Base-by-base conservation (phyloP, 1,140 invertebrate species). In the Lycorma delicatula region DNA sequence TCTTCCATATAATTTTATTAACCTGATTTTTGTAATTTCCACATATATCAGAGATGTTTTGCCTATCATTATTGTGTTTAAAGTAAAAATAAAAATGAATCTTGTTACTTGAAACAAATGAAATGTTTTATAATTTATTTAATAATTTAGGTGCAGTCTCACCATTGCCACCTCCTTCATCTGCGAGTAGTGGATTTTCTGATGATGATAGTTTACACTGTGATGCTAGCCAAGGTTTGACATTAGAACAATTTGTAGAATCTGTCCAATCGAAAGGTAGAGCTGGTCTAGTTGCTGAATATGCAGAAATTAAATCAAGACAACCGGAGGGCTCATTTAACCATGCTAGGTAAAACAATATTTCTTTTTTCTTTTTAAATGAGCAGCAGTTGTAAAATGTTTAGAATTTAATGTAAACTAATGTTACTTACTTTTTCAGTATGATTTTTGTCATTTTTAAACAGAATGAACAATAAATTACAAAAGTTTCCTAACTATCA, bases 121-220 rank as follows among this genome's bases (percentile, higher is more conserved):
- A n/a, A n/a, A n/a, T n/a, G n/a, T n/a, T n/a, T n/a, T n/a, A n/a
- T n/a, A n/a, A n/a, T n/a, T n/a, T n/a, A n/a, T n/a, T n/a, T n/a
- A n/a, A n/a, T n/a, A 6, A 22, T 48, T 16, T 36, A 64, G 63
- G 60, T 38, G 61, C 59, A 34, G 61, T 76, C 16, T 84, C 81
- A 53, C 81, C 82, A 1, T 72, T 80, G 54, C 84, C 85, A 66
- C 83, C 85, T 48, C 82, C 83, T 38, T 85, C 84, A 59, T 87
- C 84, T 28, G 85, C 85, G 22, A 89, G 86, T 25, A 89, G 86
- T 49, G 88, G 88, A 11, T 90, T 91, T 69, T 90, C 87, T 56
- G 89, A 92, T 73, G 90, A 93, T 73, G 89, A 92, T 72, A 87
- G 85, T 66, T 72, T 89, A 64, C 87, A 84, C 73, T 84, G 82